Conservation (phyloP, 2,797 vertebrate genomes). For the Margarornis squamiger region DNA sequence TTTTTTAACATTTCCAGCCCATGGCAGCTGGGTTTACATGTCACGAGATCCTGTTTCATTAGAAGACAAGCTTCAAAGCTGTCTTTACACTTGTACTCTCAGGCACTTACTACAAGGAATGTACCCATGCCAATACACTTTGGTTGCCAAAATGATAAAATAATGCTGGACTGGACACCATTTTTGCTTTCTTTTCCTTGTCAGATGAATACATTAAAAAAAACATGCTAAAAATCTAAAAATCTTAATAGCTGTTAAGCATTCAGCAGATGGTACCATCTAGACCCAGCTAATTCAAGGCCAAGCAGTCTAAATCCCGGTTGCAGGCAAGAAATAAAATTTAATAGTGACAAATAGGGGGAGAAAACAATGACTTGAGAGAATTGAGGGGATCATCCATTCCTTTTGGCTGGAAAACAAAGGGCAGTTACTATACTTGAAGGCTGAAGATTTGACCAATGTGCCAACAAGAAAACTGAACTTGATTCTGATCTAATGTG, state of each 20-base stretch:
- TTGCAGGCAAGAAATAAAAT: constrained; percentile 60
- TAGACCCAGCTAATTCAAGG: constrained; percentile 60
- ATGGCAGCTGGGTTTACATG: constrained; percentile 25
- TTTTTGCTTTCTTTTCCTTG: constrained; percentile 59
- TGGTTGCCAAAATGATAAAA: constrained; percentile 50
- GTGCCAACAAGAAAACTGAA: not conserved
- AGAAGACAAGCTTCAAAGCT: constrained; percentile 27
- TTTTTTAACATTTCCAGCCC: constrained; percentile 7
- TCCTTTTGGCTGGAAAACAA: not conserved
- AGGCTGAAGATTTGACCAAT: not conserved
- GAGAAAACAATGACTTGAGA: constrained; percentile 15
- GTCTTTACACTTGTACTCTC: constrained; percentile 32
- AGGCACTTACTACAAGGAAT: constrained; percentile 48
- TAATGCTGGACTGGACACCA: constrained; percentile 44
- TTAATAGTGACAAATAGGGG: constrained; percentile 39
- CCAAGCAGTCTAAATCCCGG: constrained; percentile 50
- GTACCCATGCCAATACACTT: constrained; percentile 59
- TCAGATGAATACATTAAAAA: constrained; percentile 58
- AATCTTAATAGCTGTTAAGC: constrained; percentile 58
- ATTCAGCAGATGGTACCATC: constrained; percentile 68
- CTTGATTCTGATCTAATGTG: not conserved
- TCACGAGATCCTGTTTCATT: not conserved
- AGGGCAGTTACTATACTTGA: not conserved
- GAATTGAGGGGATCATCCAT: not conserved
- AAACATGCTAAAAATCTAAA: not conserved